These are phyloP conservation scores for Drosophila stalkeri DNA, from an alignment of 2,888 invertebrate genomes.

Conservation along the genomic window DNA sequence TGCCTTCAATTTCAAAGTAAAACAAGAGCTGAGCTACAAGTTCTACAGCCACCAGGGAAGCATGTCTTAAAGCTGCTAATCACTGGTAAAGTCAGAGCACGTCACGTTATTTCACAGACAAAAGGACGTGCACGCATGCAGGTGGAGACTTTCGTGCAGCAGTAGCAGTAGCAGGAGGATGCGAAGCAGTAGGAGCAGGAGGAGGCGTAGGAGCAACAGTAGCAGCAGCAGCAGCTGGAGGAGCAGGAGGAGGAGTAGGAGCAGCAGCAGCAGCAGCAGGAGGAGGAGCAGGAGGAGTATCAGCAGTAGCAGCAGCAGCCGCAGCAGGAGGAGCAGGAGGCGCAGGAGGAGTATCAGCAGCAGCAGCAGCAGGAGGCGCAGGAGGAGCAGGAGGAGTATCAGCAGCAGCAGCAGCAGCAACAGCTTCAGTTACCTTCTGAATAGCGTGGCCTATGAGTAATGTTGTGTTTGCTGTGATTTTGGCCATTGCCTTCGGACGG, in stretches of 20 bases:
- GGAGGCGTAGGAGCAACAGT: no score
- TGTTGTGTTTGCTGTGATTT: conserved; percentile 74
- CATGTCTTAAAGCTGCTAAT: conserved; percentile 35
- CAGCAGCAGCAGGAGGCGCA: no score
- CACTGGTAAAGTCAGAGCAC: conserved; percentile 21
- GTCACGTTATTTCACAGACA: conserved; percentile 39
- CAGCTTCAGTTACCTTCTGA: conserved; percentile 41
- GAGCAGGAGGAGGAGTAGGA: no score
- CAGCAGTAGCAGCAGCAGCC: no score
- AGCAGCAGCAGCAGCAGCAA: conserved; percentile 1
- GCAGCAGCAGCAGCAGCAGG: no score
- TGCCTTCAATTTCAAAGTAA: not conserved
- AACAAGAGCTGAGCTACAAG: not conserved
- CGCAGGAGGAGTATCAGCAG: no score
- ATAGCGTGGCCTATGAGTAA: conserved; percentile 74
- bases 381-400: not conserved
- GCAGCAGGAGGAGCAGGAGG: no score
- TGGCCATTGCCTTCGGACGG: conserved; percentile 36
- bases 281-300: no score
- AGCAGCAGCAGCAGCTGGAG: no score
- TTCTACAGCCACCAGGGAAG: not conserved
- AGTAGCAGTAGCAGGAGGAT: not conserved
- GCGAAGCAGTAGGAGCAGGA: no score
- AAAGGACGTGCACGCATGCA: conserved; percentile 55
- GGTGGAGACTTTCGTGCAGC: conserved; percentile 6